Evolutionary conservation across 1,140 invertebrate species (phyloP), one percentile per base, ranked within the genome.

Genomic region (Lepidurus arcticus): DNA sequence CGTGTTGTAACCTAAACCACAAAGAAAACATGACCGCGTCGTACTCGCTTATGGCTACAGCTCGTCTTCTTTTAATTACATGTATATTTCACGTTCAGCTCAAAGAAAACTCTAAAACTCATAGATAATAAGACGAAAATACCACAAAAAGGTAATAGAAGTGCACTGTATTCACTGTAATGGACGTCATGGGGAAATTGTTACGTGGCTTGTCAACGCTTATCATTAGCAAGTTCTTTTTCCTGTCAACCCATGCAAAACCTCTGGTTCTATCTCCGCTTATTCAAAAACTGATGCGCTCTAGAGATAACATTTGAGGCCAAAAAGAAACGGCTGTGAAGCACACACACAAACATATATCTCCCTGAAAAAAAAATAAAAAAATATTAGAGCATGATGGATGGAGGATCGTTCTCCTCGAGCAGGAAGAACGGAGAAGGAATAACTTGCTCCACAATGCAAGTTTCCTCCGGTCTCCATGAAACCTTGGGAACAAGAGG

Each of bases 201-300:
- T 65, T 65, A 10, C 21, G 53, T 65, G 13, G 53, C 13, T 65
- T 65, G 53, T 65, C 53, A 65, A 65, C 53, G 53, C 53, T n/a
- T 65, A 16, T 65, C 9, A 65, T 16, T 65, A 65, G n/a, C 53
- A 9, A 65, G 13, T 9, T 34, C 34, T 34, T 34, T 34, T 34
- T 34, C 34, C 53, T n/a, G 53, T 21, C 53, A 13, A 65, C 53
- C 53, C 53, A 16, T 65, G 53, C 53, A 65, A 65, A 65, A n/a
- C 21, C 6, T 65, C 13, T 65, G 13, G 53, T 65, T 65, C 9
- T 65, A 7, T 16, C 53, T 13, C 53, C 21, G 53, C 21, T 65
- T n/a, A 65, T 65, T 65, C 53, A 65, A 21, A 65, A 9, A 65
- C 16, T 21, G 21, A 65, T 13, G 21, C 53, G 8, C 13, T 34